Evolutionary conservation across 2,888 invertebrate genomes (phyloP).

Genomic region (Junonia oenone): DNA sequence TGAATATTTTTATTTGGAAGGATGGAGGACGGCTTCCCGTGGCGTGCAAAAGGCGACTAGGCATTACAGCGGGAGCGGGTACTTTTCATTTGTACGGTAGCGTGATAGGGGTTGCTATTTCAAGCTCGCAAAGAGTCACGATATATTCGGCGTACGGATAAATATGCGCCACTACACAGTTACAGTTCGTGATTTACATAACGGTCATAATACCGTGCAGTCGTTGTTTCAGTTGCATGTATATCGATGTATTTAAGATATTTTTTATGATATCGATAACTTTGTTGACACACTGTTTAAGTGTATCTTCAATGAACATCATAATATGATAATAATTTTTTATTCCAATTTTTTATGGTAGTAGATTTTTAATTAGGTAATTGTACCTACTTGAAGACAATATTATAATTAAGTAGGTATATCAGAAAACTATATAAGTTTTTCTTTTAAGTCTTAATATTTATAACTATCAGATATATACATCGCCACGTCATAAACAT

Average conservation of each 20-base stretch:
- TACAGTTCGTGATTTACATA: conserved; percentile 32
- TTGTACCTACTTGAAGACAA: too few relatives aligned
- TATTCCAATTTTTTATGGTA: too few relatives aligned
- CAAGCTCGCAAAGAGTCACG: conserved; percentile 62
- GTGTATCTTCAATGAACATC: too few relatives aligned
- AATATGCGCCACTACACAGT: conserved; percentile 31
- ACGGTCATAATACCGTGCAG: conserved; percentile 23
- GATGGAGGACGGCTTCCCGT: conserved; percentile 45
- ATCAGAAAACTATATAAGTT: too few relatives aligned
- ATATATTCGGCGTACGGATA: conserved; percentile 44
- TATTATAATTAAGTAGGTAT: too few relatives aligned
- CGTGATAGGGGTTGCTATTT: conserved; percentile 66
- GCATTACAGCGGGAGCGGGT: conserved; percentile 36
- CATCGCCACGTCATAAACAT: too few relatives aligned
- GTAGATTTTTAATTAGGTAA: too few relatives aligned
- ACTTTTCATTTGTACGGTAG: conserved; percentile 52
- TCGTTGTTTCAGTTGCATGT: conserved; percentile 22
- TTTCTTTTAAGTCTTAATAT: too few relatives aligned
- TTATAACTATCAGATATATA: too few relatives aligned
- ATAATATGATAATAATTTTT: too few relatives aligned
- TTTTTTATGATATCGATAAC: conserved; percentile 5
- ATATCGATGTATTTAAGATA: conserved; percentile 24
- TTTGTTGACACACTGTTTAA: background rate
- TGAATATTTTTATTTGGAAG: conserved; percentile 18
- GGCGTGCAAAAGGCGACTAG: conserved; percentile 62